These are phyloP conservation scores for Aphodius granarius DNA, from an alignment of 2,888 invertebrate species.

Conservation along the genomic window DNA sequence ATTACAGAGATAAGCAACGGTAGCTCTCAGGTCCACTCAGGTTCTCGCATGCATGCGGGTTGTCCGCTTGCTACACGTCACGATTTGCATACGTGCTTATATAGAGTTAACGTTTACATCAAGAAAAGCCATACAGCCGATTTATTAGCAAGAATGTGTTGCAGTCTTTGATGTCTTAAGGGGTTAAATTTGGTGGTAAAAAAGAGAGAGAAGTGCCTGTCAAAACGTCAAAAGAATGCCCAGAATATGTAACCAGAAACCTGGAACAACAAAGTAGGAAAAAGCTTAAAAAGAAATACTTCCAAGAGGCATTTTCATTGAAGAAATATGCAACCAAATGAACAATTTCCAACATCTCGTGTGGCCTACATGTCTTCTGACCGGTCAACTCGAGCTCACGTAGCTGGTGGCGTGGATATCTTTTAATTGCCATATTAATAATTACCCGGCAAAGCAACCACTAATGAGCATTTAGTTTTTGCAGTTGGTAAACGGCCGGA, in stretches of 20 bases:
- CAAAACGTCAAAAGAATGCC: too few relatives aligned
- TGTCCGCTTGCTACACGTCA: neutral
- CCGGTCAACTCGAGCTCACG: neutral
- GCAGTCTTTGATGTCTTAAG: too few relatives aligned
- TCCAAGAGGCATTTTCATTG: too few relatives aligned
- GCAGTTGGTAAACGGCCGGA: neutral
- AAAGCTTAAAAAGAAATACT: too few relatives aligned
- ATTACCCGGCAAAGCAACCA: conserved; percentile 10
- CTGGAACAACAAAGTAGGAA: too few relatives aligned
- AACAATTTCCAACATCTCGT: too few relatives aligned
- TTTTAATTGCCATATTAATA: conserved; percentile 14
- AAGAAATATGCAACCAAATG: too few relatives aligned
- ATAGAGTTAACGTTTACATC: neutral
- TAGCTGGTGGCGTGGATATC: neutral
- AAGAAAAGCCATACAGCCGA: neutral
- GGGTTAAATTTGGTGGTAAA: too few relatives aligned
- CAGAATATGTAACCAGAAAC: too few relatives aligned
- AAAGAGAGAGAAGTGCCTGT: too few relatives aligned
- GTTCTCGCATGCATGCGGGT: neutral
- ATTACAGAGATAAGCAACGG: neutral
- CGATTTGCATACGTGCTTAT: neutral
- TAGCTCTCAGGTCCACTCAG: neutral
- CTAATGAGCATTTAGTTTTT: conserved; percentile 15
- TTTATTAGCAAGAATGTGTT: too few relatives aligned
- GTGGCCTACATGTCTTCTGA: neutral